Conservation (phyloP, 1,140 invertebrate genomes). For the Drosophila ananassae region DNA sequence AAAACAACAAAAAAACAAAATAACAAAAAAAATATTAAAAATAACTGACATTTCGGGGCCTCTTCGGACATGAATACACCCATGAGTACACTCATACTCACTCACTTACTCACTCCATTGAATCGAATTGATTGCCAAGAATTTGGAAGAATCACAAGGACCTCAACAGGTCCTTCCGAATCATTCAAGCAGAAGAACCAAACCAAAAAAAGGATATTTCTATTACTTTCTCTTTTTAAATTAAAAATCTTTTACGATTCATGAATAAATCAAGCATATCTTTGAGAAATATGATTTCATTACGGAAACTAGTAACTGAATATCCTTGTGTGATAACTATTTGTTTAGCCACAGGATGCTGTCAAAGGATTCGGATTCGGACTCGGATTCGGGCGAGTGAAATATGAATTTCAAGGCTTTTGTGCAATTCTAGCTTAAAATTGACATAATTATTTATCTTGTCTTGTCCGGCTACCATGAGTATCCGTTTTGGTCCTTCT, state of each 20-base stretch:
- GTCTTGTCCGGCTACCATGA: too few species aligned
- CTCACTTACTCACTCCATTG: not conserved
- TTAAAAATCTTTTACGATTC: too few species aligned
- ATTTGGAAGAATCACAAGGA: not conserved
- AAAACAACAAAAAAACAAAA: not conserved
- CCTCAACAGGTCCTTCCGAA: not conserved
- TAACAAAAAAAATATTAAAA: constrained; percentile 37
- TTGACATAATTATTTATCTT: constrained; percentile 36
- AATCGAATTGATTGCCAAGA: constrained; percentile 5
- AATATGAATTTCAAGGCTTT: not conserved
- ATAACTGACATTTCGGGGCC: constrained; percentile 45
- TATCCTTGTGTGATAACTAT: not conserved
- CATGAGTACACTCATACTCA: constrained; percentile 18
- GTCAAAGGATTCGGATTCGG: not conserved
- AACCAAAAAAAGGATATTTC: not conserved
- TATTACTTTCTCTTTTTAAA: too few species aligned
- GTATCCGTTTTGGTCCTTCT: not conserved
- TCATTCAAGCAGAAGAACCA: not conserved
- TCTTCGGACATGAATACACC: constrained; percentile 29
- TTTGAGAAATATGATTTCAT: too few species aligned
- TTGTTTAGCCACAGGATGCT: not conserved
- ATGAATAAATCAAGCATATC: too few species aligned
- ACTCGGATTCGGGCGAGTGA: not conserved
- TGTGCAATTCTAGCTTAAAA: constrained; percentile 6
- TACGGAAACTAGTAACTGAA: not conserved